Conservation (phyloP, 2,113 vertebrate species). For the Bos javanicus region DNA sequence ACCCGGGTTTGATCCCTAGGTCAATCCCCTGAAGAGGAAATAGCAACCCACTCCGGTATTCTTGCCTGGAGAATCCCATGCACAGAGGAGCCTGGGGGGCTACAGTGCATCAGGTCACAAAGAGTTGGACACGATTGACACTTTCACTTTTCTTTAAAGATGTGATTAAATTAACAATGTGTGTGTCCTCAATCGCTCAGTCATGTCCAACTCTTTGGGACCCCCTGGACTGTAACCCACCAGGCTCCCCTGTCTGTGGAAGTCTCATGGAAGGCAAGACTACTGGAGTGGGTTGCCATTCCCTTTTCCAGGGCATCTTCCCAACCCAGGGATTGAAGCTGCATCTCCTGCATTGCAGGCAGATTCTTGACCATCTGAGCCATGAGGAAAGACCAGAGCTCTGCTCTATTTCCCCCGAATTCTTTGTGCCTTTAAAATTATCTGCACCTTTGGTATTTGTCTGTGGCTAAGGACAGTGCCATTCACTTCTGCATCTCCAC, state of each 20-base stretch:
- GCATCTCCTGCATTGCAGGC: not conserved
- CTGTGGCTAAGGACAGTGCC: not conserved
- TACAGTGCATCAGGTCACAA: not conserved
- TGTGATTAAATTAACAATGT: not conserved
- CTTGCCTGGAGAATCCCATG: not conserved
- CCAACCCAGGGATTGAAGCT: not conserved
- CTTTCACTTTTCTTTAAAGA: not conserved
- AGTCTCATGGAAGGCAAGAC: not conserved
- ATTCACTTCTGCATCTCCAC: not conserved
- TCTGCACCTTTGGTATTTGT: not conserved
- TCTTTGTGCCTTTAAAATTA: not conserved
- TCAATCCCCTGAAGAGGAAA: not conserved
- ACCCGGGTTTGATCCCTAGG: not conserved
- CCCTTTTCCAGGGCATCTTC: not conserved
- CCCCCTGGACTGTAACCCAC: not conserved
- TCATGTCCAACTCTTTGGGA: not conserved
- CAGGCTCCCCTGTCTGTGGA: not conserved
- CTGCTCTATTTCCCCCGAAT: not conserved
- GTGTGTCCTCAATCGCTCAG: not conserved
- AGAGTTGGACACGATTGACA: not conserved
- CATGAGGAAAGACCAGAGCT: not conserved
- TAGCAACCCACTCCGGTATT: not conserved
- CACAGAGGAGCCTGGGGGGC: not conserved
- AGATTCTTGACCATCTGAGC: not conserved
- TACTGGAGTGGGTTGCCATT: not conserved